A percentile compares a stretch with the other conserved stretches of the same genome.
These are phyloP conservation scores for Trichonephila clavata DNA, from an alignment of 1,140 invertebrate species.

Conservation along the genomic window DNA sequence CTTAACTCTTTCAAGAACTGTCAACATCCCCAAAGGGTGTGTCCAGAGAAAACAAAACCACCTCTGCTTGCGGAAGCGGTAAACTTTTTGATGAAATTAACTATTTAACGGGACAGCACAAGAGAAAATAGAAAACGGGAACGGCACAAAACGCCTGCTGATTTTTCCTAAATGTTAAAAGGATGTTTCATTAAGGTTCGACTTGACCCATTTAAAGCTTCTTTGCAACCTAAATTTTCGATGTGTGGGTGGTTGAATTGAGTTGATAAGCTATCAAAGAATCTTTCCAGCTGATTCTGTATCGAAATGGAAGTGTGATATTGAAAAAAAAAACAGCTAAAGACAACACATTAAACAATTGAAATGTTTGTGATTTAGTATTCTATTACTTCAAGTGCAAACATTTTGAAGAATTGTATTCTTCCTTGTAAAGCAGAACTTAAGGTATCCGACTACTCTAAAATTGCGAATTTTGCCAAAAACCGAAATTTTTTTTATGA, in stretches of 20 bases:
- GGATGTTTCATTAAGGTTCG: constrained; percentile 12
- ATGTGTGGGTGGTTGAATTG: constrained; percentile 30
- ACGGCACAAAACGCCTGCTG: constrained; percentile 49
- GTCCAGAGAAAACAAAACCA: constrained; percentile 56
- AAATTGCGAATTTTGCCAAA: no score
- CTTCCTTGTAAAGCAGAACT: no score
- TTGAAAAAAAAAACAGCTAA: background rate
- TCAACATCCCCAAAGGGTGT: constrained; percentile 11
- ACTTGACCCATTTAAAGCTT: constrained; percentile 33
- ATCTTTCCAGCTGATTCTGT: background rate
- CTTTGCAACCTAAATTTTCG: constrained; percentile 25
- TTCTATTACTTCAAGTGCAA: no score
- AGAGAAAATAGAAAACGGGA: constrained; percentile 39
- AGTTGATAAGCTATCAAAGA: background rate
- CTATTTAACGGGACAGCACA: constrained; percentile 32
- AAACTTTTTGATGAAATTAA: background rate
- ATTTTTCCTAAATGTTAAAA: background rate
- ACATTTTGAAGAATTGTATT: no score
- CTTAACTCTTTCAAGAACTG: background rate
- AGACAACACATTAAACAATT: no score
- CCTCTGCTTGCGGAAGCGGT: constrained; percentile 49
- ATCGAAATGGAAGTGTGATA: background rate
- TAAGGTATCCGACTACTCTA: no score
- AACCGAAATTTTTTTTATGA: no score
- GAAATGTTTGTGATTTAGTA: no score